Percentiles rank a stretch among this genome's conserved stretches.
These are phyloP conservation scores for Onthophagus sagittarius DNA, from an alignment of 2,888 invertebrate genomes.

Conservation along the genomic window DNA sequence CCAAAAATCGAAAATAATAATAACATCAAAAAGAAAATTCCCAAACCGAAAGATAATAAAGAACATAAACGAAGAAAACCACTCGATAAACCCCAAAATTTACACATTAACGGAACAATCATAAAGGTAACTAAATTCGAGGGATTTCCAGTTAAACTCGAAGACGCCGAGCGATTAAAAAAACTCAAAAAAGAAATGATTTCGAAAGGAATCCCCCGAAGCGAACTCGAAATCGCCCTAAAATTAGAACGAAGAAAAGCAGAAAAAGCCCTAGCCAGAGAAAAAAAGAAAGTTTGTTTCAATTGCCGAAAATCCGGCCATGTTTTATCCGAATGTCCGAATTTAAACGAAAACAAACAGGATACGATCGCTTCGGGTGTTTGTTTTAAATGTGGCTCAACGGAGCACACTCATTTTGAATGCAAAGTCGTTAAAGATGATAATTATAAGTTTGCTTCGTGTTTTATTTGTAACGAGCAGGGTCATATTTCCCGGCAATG, in stretches of 20 bases:
- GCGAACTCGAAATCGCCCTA: slow-evolving; percentile 62
- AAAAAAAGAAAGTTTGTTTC: slow-evolving; percentile 71
- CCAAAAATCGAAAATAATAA: slow-evolving; percentile 30
- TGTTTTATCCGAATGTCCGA: slow-evolving; percentile 76
- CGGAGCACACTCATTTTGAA: slow-evolving; percentile 75
- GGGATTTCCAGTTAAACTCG: slow-evolving; percentile 68
- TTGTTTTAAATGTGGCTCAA: slow-evolving; percentile 88
- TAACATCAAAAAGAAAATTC: slow-evolving; percentile 28
- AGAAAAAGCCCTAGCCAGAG: slow-evolving; percentile 65
- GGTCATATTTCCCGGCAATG: slow-evolving; percentile 87
- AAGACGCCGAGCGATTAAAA: slow-evolving; percentile 63
- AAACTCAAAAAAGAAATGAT: slow-evolving; percentile 62
- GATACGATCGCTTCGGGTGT: slow-evolving; percentile 62
- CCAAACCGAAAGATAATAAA: slow-evolving; percentile 34
- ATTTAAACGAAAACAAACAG: slow-evolving; percentile 48
- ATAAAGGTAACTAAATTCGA: slow-evolving; percentile 61
- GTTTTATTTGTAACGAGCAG: slow-evolving; percentile 83
- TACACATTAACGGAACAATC: slow-evolving; percentile 62
- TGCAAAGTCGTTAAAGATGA: slow-evolving; percentile 65
- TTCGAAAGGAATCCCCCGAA: slow-evolving; percentile 63
- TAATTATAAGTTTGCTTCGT: slow-evolving; percentile 76
- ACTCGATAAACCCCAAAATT: slow-evolving; percentile 43
- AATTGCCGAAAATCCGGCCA: slow-evolving; percentile 79
- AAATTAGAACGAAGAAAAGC: slow-evolving; percentile 68
- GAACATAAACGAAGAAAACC: slow-evolving; percentile 51